Conservation (phyloP, 2,113 vertebrate genomes). For the Aegotheles bennettii region DNA sequence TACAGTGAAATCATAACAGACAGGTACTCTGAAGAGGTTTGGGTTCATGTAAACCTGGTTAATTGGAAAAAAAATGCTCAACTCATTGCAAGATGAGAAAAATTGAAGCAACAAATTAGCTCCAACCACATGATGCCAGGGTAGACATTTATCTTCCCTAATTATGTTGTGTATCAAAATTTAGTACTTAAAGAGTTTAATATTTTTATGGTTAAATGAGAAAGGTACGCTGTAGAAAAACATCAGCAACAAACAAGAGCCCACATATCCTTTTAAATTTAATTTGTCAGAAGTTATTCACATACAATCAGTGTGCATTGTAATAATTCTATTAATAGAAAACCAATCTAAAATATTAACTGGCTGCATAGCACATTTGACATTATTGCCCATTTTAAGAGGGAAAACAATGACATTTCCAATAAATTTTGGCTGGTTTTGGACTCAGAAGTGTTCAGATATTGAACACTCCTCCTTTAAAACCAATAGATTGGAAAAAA, state of each 20-base stretch:
- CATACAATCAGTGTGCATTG: constrained; percentile 89
- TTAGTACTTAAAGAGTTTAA: neutral
- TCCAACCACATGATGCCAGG: neutral
- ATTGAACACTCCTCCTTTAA: constrained; percentile 57
- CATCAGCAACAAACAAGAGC: constrained; percentile 75
- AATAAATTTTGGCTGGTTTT: constrained; percentile 74
- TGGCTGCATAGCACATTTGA: constrained; percentile 94
- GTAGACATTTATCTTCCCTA: neutral
- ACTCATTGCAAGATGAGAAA: neutral
- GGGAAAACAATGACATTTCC: constrained; percentile 74
- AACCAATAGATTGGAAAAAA: constrained; percentile 61
- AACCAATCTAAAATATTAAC: constrained; percentile 84
- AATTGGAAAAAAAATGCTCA: neutral
- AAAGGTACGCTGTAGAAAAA: constrained; percentile 30
- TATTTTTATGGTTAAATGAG: constrained; percentile 41
- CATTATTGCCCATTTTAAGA: constrained; percentile 88
- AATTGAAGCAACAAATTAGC: neutral
- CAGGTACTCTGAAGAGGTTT: neutral
- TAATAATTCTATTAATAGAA: constrained; percentile 87
- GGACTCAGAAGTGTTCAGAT: constrained; percentile 68
- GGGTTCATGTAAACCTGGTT: neutral
- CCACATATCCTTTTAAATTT: constrained; percentile 79
- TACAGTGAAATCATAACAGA: neutral
- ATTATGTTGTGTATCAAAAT: neutral
- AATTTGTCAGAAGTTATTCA: constrained; percentile 93